A percentile compares a stretch with the other conserved stretches of the same genome.
Conservation (phyloP, 2,888 invertebrate species). For the Cephus pygmeus region DNA sequence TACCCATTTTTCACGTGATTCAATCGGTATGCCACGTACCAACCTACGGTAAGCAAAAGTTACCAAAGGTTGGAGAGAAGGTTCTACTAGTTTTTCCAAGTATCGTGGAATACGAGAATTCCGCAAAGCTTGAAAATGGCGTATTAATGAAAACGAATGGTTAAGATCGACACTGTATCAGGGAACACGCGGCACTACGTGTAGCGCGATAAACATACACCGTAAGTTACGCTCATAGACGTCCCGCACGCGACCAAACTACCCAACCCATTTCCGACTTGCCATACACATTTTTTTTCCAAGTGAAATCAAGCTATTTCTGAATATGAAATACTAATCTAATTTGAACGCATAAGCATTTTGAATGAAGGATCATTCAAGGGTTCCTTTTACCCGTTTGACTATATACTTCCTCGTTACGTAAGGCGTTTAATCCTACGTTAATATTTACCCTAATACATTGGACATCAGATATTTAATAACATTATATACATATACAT, state of each 20-base stretch:
- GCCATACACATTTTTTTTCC: neutral
- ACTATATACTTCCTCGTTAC: neutral
- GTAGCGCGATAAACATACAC: constrained; percentile 36
- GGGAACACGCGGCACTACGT: constrained; percentile 29
- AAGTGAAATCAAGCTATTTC: neutral
- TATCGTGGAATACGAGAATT: neutral
- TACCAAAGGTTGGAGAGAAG: neutral
- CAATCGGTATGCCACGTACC: neutral
- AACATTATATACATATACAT: neutral
- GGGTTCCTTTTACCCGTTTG: neutral
- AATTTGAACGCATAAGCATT: neutral
- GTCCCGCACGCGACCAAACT: constrained; percentile 34
- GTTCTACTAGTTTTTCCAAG: neutral
- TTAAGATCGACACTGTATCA: constrained; percentile 37
- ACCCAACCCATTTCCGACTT: neutral
- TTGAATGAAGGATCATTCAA: neutral
- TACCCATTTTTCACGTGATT: neutral
- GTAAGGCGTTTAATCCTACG: neutral
- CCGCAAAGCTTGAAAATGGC: constrained; percentile 7
- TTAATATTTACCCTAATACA: neutral
- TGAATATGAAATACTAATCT: neutral
- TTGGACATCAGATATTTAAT: neutral
- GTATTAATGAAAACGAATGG: constrained; percentile 34
- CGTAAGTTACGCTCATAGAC: constrained; percentile 38
- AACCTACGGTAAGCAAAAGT: neutral